Evolutionary conservation across 2,888 invertebrate genomes (phyloP).

Genomic region (Tortrix viridana): DNA sequence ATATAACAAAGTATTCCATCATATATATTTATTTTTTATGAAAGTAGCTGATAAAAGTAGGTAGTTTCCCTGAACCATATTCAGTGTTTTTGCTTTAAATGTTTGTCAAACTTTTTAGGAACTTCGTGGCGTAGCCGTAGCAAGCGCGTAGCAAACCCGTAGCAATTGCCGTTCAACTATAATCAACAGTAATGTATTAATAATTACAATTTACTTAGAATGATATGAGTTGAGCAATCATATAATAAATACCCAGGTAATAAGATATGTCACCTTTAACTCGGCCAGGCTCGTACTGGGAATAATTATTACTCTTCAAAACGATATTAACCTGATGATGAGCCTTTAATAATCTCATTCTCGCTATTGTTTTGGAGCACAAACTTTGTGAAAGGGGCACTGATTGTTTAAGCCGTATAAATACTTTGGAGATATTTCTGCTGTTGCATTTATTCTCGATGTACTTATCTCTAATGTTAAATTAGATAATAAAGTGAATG

Average conservation of each 20-base stretch:
- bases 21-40: too few relatives aligned
- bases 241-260: neutral
- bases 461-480: conserved; percentile 28
- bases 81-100: neutral
- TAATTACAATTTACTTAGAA: too few relatives aligned
- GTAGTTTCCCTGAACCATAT: too few relatives aligned
- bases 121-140: conserved; percentile 9
- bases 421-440: conserved; percentile 35
- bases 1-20: too few relatives aligned
- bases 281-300: conserved; percentile 12
- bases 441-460: conserved; percentile 26
- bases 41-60: too few relatives aligned
- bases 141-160: conserved; percentile 15
- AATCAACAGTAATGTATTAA: too few relatives aligned
- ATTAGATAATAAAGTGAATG: too few relatives aligned
- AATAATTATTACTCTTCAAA: conserved; percentile 31
- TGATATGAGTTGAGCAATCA: too few relatives aligned
- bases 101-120: neutral
- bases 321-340: conserved; percentile 25
- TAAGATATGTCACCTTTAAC: conserved; percentile 9
- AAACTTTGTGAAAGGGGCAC: conserved; percentile 34
- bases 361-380: conserved; percentile 23
- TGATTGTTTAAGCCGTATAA: conserved; percentile 37
- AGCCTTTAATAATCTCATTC: conserved; percentile 35
- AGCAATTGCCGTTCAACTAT: neutral